Conservation (phyloP, 2,888 invertebrate species). For the Meteorus cinctellus region DNA sequence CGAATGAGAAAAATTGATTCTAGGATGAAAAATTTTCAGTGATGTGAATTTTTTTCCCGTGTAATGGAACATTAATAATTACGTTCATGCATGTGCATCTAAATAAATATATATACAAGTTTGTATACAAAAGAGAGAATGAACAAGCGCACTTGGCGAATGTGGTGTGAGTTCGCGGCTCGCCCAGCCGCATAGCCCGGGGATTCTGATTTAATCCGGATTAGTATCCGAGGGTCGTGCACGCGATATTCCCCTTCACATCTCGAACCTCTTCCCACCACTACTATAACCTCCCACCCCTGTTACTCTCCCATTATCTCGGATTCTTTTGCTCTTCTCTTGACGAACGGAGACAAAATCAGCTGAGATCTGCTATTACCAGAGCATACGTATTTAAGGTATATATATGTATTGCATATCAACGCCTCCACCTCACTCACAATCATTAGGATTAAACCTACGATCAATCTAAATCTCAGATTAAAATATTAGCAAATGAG, state of each 20-base stretch:
- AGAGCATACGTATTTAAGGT: not conserved
- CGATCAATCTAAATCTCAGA: not conserved
- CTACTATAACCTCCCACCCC: not conserved
- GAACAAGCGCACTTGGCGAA: constrained; percentile 33
- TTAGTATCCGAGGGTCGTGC: constrained; percentile 71
- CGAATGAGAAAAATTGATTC: not conserved
- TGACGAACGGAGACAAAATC: constrained; percentile 2
- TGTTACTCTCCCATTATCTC: constrained; percentile 41
- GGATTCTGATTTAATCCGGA: constrained; percentile 72
- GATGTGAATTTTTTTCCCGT: not conserved
- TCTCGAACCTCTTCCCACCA: constrained; percentile 43
- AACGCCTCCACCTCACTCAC: not conserved
- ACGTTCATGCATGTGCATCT: too few species aligned
- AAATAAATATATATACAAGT: too few species aligned
- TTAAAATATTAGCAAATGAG: not conserved
- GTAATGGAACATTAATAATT: not conserved
- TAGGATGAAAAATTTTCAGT: not conserved
- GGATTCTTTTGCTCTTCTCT: constrained; percentile 27
- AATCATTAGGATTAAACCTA: not conserved
- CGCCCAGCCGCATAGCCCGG: constrained; percentile 67
- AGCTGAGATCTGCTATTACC: constrained; percentile 8
- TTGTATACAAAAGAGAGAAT: constrained; percentile 7
- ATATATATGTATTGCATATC: too few species aligned
- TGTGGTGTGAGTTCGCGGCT: constrained; percentile 64
- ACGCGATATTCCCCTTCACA: constrained; percentile 66